Evolutionary conservation across 64 coral and sea anemone species (phyloP), one percentile per base, ranked within the genome.

Genomic region (Montipora efflorescens): DNA sequence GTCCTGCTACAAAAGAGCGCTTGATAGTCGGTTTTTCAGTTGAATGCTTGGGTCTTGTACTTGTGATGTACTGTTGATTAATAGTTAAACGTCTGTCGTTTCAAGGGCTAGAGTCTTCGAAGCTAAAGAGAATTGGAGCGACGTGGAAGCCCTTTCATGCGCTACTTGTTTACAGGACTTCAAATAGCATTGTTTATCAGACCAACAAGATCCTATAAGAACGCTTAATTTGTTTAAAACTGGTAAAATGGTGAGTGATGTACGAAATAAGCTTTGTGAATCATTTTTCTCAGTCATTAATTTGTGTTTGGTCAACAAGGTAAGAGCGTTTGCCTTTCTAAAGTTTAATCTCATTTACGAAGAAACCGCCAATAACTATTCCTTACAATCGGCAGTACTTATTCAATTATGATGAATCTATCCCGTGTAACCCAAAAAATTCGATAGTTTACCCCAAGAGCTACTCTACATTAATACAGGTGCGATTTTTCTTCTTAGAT

Each of bases 291-390:
- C 13, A 12, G 3, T 4, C 61, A 64, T 3, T 64, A 4, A 14
- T 64, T 78, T 5, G 59, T 62, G 53, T 61, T 23, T 21, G 13
- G n/a, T 5, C 13, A 36, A 36, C 57, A 6, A 64, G 80, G 22
- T 74, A 8, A 23, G 66, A n/a, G 66, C n/a, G 16, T 44, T 5
- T 25, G 19, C n/a, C 8, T 71, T 22, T 86, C 62, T 45, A 8
- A 36, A 47, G 47, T 86, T 72, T 86, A 50, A 72, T 71, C 61
- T 67, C 66, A 86, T 86, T 86, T 64, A 16, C 11, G 22, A 81
- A 51, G 47, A 68, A 68, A 4, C 36, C 36, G 36, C 0, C 36
- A 36, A 36, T 36, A 36, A 36, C 61, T 47, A 84, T 68, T 71
- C 71, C 19, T 72, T 6, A 72, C 62, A 71, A 72, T 86, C 67